These are phyloP conservation scores for Coranthus polyacanthus DNA, from an alignment of 2,797 vertebrate genomes.

Conservation along the genomic window DNA sequence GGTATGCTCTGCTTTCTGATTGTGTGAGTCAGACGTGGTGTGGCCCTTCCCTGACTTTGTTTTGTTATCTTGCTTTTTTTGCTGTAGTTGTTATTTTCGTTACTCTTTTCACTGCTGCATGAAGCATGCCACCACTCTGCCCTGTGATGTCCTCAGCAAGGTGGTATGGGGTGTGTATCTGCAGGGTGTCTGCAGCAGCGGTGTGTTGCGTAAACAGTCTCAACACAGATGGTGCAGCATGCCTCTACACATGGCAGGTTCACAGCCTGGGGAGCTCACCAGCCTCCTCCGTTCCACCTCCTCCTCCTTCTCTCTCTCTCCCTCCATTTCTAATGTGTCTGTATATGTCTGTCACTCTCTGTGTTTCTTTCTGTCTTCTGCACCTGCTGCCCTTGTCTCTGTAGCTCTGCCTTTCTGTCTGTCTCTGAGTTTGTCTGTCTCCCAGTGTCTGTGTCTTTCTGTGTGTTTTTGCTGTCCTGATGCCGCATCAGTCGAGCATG, in stretches of 20 bases:
- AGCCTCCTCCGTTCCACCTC: conserved; percentile 25
- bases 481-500: too few species aligned
- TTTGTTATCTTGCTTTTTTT: conserved; percentile 20
- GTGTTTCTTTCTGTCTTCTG: conserved; percentile 33
- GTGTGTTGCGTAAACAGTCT: conserved; percentile 69
- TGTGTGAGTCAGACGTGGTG: neutral
- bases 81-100: conserved; percentile 20
- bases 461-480: neutral
- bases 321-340: conserved; percentile 30
- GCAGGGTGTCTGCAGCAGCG: conserved; percentile 51
- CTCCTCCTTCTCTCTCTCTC: conserved; percentile 13
- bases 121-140: conserved; percentile 34
- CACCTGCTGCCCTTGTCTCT: conserved; percentile 50
- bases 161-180: conserved; percentile 45
- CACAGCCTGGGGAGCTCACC: conserved; percentile 51
- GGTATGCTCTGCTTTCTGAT: neutral
- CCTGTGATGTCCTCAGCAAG: conserved; percentile 50
- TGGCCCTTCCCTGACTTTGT: conserved; percentile 9
- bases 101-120: conserved; percentile 39
- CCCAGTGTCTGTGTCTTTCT: neutral
- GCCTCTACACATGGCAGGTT: conserved; percentile 62
- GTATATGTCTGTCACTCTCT: conserved; percentile 51
- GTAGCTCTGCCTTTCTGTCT: neutral
- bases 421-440: conserved; percentile 13
- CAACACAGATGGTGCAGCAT: conserved; percentile 72